Base-by-base conservation (phyloP, 2,797 vertebrate genomes). In the Eulemur albifrons region DNA sequence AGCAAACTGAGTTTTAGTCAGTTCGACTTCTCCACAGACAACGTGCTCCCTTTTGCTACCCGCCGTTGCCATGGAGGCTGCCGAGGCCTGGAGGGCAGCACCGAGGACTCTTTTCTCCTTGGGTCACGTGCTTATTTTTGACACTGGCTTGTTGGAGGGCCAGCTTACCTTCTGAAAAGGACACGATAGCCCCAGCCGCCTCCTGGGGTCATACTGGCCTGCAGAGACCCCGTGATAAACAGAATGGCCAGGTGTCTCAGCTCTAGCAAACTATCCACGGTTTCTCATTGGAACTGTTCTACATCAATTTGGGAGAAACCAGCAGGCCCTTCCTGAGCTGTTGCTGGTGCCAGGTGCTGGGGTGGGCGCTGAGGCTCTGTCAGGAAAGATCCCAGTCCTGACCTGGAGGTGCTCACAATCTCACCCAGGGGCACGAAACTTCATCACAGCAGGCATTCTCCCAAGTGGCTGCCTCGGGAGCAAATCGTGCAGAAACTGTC, bases 31-130 rank as follows among this genome's bases (percentile, higher is more conserved):
- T 9, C 38, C 61, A 0, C 32, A 20, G 40, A 15, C 38, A 1
- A 0, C 7, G 35, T 0, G 2, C 2, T 14, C 70, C 40, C 27
- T 30, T 14, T 5, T 1, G 2, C 61, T 1, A 0, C 61, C 21
- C 21, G 30, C 59, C 25, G 17, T 21, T 50, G 3, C 43, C 23
- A 4, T 5, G 5, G 43, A 54, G 15, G 69, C 40, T 4, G n/a
- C n/a, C 15, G 23, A 30, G 1, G 45, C 8, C 40, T 8, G 30
- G 40, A 1, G 4, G 21, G 38, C 7, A 5, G 90, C 30, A 3
- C 0, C 13, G 7, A 10, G 6, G 38, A 30, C 25, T n/a, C 30
- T 5, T 50, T 72, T 48, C 85, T 65, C 17, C 18, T 5, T 2
- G 11, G 54, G 52, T 52, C 18, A 7, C 65, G 27, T 7, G 67